Evolutionary conservation across 2,888 invertebrate genomes (phyloP).

Genomic region (Lithophane socia): DNA sequence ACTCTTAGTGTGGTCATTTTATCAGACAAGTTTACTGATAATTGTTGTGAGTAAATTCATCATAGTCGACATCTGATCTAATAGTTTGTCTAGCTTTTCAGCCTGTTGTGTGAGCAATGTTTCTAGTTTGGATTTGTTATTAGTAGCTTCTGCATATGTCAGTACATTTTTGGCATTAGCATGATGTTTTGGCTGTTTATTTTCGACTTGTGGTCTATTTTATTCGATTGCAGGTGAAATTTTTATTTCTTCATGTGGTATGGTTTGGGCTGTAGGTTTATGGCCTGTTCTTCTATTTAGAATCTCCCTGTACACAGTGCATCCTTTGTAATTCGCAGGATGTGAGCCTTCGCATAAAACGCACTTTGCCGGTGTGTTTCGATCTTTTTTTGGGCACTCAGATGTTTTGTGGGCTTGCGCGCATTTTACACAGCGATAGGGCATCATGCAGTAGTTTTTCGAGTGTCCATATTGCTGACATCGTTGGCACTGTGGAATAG

Average conservation of each 20-base stretch:
- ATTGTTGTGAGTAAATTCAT: neutral
- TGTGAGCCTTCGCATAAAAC: neutral
- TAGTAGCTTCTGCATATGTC: too few species aligned
- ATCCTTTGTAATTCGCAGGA: constrained; percentile 1
- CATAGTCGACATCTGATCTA: too few species aligned
- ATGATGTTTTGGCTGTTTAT: too few species aligned
- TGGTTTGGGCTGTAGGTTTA: neutral
- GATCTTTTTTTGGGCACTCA: neutral
- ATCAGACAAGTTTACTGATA: neutral
- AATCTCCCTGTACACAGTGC: neutral
- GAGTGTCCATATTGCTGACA: neutral
- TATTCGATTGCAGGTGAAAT: too few species aligned
- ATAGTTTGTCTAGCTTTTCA: too few species aligned
- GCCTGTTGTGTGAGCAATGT: too few species aligned
- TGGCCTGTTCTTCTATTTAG: neutral
- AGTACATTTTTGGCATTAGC: too few species aligned
- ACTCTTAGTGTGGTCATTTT: neutral
- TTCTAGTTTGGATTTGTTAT: too few species aligned
- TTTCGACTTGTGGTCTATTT: too few species aligned
- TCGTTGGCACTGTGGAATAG: neutral
- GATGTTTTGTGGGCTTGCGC: neutral
- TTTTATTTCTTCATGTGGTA: neutral
- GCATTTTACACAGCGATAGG: constrained; percentile 1
- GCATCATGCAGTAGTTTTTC: neutral
- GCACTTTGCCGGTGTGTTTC: neutral